Evolutionary conservation across 2,797 vertebrate species (phyloP), one percentile per base, ranked within the genome.

Genomic region (Trematomus bernacchii): DNA sequence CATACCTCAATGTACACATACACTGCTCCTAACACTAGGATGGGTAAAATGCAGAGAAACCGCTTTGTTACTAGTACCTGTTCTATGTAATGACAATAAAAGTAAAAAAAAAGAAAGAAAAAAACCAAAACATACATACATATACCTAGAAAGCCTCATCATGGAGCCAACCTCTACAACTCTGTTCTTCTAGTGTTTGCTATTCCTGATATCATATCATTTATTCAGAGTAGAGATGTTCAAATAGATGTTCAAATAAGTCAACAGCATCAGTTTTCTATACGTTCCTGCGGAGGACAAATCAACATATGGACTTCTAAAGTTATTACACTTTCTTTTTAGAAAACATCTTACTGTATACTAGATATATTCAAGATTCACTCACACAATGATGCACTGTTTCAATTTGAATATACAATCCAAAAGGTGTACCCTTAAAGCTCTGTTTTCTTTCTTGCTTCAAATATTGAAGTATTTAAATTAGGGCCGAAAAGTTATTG

Each of bases 261-360:
- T 21, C 7, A 8, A 37, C 33, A 37, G 33, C 33, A 37, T 21
- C 7, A 47, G 16, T 4, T 44, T 42, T 12, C 4, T 14, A 9
- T 50, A n/a, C 9, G 30, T 40, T 54, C 37, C 71, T 73, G 19
- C 19, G 48, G 7, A 57, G 23, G 30, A n/a, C n/a, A 27, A 66
- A 51, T 19, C 6, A 62, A 21, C n/a, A 50, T 52, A 27, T 47
- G n/a, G 48, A 60, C 16, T 18, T 21, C 16, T 62, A 6, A 27
- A 46, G 33, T 18, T 53, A 50, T 53, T 46, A 44, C 21, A 21
- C 48, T 51, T 13, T 19, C 43, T 19, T 21, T 46, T n/a, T 48
- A 13, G 43, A 8, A 50, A 54, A 67, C 15, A 48, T 3, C 42
- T 23, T 43, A 10, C 1, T 68, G n/a, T 37, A 27, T 43, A 10